These are phyloP conservation scores for Allobates femoralis DNA, from an alignment of 2,797 vertebrate species.

Conservation along the genomic window DNA sequence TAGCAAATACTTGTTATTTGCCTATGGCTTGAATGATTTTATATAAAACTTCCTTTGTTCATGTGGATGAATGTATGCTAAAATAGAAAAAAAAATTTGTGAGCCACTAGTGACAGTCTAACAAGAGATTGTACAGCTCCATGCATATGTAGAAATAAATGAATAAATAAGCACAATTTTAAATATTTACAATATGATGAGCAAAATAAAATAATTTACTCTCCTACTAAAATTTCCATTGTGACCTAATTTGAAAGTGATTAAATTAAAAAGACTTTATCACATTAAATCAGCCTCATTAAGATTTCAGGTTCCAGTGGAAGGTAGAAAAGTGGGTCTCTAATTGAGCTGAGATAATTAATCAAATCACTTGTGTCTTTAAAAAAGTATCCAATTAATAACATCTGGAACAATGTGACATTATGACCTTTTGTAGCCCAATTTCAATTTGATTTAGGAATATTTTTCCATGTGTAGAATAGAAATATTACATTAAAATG, in stretches of 20 bases:
- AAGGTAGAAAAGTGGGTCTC: constrained; percentile 28
- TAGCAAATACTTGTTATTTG: no score
- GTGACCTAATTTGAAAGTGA: constrained; percentile 48
- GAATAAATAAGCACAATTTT: no score
- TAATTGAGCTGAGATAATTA: constrained; percentile 55
- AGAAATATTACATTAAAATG: background rate
- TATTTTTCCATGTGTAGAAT: background rate
- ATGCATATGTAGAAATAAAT: no score
- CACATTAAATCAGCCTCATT: constrained; percentile 40
- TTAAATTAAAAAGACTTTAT: constrained; percentile 25
- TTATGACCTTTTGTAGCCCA: constrained; percentile 3
- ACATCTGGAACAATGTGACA: constrained; percentile 6
- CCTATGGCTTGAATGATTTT: no score
- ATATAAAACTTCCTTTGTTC: no score
- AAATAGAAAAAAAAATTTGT: no score
- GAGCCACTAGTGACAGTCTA: no score
- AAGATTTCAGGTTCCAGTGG: constrained; percentile 41
- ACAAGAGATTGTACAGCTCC: no score
- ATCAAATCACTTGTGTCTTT: constrained; percentile 29
- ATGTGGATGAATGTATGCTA: no score
- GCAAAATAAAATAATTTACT: background rate
- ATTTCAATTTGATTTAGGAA: background rate
- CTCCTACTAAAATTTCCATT: background rate
- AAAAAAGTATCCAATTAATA: constrained; percentile 21
- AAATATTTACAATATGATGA: no score